Evolutionary conservation across 2,888 invertebrate genomes (phyloP), one percentile per base, ranked within the genome.

Genomic region (Polymixis lichenea): DNA sequence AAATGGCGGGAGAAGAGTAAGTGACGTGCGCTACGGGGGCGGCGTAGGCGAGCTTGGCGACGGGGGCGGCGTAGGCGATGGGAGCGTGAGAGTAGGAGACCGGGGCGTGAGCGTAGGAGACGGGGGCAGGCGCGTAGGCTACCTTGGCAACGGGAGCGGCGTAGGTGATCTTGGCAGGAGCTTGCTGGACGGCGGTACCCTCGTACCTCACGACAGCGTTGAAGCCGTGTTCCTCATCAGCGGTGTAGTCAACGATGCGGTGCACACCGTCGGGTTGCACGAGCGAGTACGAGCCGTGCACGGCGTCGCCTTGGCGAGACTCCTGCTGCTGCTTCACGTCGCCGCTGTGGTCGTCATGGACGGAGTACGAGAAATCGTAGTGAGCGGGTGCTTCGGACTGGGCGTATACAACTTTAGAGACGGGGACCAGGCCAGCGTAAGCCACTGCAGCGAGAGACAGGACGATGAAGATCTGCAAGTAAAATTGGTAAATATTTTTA

Each of bases 291-390:
- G 94, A 95, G 79, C 96, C 96, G 60, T 95, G 95, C 55, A 96
- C 95, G 78, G 89, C 90, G 88, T 96, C 95, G 4, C 96, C 96
- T 81, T 90, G 86, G 82, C 96, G 96, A 72, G 91, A 88, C 85
- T 96, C 96, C 84, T 95, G 93, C 90, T 96, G 96, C 82, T 95
- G 92, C 90, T 97, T 97, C 85, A 96, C 90, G 89, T 97, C 96
- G 5, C 96, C 96, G 87, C 91, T 95, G 89, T 95, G 94, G 7
- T 90, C 85, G 84, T 96, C 96, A 78, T 95, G 95, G 69, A 96
- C 95, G 71, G 95, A 94, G 92, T 96, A 96, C 49, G 92, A 90
- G 92, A 93, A 96, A 64, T 95, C 95, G 91, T 96, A 96, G 80
- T 95, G 92, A 11, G 95, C 95, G 43, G 95, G 95, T 3, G 91